phyloP scores from a whole-genome alignment of 2,113 vertebrate genomes.

The Nettapus auritus region DNA sequence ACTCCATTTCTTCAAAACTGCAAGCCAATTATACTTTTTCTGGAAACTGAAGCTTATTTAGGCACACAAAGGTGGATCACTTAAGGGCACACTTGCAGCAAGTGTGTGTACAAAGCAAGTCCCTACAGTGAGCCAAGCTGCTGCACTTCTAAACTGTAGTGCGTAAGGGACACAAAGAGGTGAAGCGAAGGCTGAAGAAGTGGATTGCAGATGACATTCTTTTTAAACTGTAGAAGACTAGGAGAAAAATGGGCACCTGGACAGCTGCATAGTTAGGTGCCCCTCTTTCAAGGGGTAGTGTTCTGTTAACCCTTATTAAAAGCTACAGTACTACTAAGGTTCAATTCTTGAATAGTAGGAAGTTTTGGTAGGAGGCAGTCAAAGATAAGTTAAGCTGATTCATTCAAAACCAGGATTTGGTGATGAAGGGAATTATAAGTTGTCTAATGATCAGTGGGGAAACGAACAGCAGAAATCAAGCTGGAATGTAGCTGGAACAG shows the following conservation, averaged over 20 bases:
- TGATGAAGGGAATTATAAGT: background rate
- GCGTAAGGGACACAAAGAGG: background rate
- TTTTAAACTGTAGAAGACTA: background rate
- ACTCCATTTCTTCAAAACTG: background rate
- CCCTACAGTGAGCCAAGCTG: background rate
- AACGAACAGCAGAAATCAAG: background rate
- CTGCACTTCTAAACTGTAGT: background rate
- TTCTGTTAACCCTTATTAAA: background rate
- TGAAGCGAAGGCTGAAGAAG: background rate
- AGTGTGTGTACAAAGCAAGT: background rate
- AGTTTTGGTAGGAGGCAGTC: too few relatives aligned
- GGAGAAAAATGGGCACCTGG: background rate
- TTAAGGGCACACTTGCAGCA: background rate
- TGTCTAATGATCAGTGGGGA: background rate
- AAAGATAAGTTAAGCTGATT: too few relatives aligned
- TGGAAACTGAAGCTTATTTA: background rate
- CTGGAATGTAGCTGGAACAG: background rate
- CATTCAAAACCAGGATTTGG: background rate
- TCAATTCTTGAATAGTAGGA: background rate
- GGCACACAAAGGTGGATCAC: background rate
- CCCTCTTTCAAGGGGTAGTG: background rate
- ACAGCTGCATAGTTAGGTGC: background rate
- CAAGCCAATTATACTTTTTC: slow-evolving; percentile 2
- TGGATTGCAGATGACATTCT: background rate
- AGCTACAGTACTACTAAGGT: background rate